Conservation (phyloP, 2,797 vertebrate genomes). For the Micropoecilia bifurca region DNA sequence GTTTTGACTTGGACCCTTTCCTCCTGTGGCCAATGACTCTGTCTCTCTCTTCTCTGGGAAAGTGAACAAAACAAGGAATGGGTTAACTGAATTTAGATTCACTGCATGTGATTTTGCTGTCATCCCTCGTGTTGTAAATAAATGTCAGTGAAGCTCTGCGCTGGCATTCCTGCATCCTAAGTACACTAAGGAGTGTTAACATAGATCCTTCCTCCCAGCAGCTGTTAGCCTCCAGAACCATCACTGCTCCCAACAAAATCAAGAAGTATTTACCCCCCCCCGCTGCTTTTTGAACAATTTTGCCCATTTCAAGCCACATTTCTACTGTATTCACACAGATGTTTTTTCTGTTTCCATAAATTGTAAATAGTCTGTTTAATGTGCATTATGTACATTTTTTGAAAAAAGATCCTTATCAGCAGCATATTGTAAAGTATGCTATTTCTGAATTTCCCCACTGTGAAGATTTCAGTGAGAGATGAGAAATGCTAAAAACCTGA, state of each 20-base stretch:
- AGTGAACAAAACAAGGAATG: neutral
- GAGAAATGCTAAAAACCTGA: neutral
- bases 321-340: neutral
- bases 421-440: neutral
- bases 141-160: neutral
- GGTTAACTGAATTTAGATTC: neutral
- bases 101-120: neutral
- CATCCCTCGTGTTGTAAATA: neutral
- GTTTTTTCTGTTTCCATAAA: neutral
- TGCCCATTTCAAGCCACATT: neutral
- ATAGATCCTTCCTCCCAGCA: neutral
- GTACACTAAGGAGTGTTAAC: neutral
- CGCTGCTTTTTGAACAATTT: neutral
- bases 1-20: slow-evolving; percentile 92
- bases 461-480: no score
- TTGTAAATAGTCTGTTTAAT: neutral
- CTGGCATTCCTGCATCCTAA: neutral
- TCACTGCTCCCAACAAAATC: neutral
- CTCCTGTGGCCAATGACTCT: slow-evolving; percentile 88
- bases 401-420: neutral
- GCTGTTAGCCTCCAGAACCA: neutral
- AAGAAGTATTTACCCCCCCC: neutral
- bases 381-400: neutral
- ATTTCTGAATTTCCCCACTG: neutral
- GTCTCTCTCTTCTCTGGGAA: slow-evolving; percentile 91